Evolutionary conservation across 1,140 invertebrate species (phyloP).

Genomic region (Homarus americanus): DNA sequence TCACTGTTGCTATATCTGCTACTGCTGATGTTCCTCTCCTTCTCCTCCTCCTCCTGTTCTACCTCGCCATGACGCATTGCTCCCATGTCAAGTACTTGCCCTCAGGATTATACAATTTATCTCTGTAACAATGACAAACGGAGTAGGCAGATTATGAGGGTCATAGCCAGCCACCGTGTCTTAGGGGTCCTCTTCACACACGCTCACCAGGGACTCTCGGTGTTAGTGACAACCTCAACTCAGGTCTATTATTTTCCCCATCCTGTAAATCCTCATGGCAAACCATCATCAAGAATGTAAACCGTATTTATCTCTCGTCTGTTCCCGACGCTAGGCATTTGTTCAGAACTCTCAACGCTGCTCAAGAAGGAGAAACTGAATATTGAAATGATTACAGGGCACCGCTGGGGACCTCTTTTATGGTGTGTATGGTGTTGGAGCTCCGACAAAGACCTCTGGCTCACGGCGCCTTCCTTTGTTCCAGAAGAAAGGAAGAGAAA

Average conservation of each 20-base stretch:
- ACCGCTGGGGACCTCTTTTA: no score
- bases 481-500: no score
- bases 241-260: neutral
- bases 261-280: conserved; percentile 42
- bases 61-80: conserved; percentile 40
- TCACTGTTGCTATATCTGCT: conserved; percentile 6
- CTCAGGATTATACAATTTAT: conserved; percentile 54
- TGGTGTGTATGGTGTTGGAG: no score
- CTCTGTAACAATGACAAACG: conserved; percentile 67
- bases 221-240: neutral
- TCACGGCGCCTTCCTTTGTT: no score
- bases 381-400: neutral
- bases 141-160: conserved; percentile 10
- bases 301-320: conserved; percentile 49
- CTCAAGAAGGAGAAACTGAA: neutral
- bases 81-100: conserved; percentile 57
- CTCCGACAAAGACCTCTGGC: no score
- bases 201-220: neutral
- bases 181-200: neutral
- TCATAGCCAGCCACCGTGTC: neutral
- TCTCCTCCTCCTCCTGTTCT: neutral
- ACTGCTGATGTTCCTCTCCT: neutral
- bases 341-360: neutral
- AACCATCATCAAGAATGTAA: conserved; percentile 64
- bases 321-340: neutral